Percentiles rank a stretch among this genome's conserved stretches.
Evolutionary conservation across 2,113 vertebrate genomes (phyloP).

Genomic region (Peromyscus maniculatus): DNA sequence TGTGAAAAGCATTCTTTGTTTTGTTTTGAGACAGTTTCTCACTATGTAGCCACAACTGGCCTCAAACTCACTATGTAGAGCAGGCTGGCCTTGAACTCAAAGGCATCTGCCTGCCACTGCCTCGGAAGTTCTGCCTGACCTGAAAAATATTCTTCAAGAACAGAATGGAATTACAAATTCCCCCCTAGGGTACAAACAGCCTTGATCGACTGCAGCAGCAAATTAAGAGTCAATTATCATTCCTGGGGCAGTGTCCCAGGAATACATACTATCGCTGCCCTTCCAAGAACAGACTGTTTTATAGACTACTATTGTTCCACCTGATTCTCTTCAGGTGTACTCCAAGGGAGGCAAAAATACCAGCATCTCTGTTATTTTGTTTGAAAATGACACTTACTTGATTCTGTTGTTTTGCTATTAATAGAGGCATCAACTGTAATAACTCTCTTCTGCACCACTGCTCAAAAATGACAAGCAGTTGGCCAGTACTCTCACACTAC

Average conservation of each 20-base stretch:
- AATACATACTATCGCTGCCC: background rate
- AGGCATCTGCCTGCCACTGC: background rate
- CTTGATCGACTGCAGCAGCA: background rate
- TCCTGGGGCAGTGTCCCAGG: background rate
- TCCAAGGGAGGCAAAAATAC: background rate
- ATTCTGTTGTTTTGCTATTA: conserved; percentile 27
- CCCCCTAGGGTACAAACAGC: background rate
- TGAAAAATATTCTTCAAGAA: background rate
- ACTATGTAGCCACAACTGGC: background rate
- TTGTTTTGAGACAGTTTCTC: background rate
- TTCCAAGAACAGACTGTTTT: background rate
- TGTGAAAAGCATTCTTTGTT: background rate
- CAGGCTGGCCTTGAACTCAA: background rate
- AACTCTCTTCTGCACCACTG: background rate
- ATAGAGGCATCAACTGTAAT: background rate
- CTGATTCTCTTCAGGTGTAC: background rate
- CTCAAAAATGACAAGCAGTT: conserved; percentile 38
- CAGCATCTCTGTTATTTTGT: background rate
- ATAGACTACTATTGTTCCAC: background rate
- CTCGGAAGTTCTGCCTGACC: background rate
- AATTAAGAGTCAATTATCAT: background rate
- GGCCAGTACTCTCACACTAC: background rate
- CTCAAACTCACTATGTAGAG: background rate
- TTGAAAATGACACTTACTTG: background rate
- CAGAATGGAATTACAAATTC: background rate